Evolutionary conservation across 2,113 vertebrate species (phyloP), one percentile per base, ranked within the genome.

Genomic region (Macrotus californicus): DNA sequence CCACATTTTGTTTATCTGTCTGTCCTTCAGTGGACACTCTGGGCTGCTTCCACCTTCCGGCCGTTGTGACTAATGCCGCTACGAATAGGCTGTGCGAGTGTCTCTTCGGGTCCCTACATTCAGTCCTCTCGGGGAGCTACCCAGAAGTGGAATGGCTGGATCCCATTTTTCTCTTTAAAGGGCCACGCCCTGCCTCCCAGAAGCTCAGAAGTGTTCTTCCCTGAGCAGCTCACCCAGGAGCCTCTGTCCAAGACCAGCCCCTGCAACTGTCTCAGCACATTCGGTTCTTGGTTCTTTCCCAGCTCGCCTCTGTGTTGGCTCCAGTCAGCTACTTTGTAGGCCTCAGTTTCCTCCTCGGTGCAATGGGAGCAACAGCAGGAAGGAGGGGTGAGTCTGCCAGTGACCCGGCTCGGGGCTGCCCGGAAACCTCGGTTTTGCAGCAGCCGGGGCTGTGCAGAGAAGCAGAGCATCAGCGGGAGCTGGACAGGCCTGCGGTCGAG

Each of bases 301-400:
- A 13, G 54, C 61, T 41, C 7, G 43, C 43, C 5, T 70, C 24
- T 1, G 24, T n/a, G 2, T 70, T 31, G 7, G 48, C 50, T n/a
- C 15, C 21, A 34, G 26, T n/a, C 50, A 8, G 59, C 52, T 80
- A 72, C 80, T 15, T 9, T 50, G 50, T 16, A 48, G 69, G 77
- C 67, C 93, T 95, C 10, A 1, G 90, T 66, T 94, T 93, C 79
- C 92, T 87, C 76, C 90, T 94, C 64, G 46, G 10, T 9, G 34
- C 94, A 94, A 82, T 22, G 36, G 77, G 31, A 69, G 70, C 48
- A 39, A 31, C 43, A n/a, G 77, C 50, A 9, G 73, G 31, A 8
- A 6, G 19, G 41, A n/a, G 39, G 31, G 61, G 80, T 4, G 12
- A 43, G 81, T 39, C 4, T 0, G 83, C 75, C 36, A 5, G 73